A percentile compares a stretch with the other conserved stretches of the same genome.
Conservation (phyloP, 2,888 invertebrate genomes). For the Hemaris fuciformis region DNA sequence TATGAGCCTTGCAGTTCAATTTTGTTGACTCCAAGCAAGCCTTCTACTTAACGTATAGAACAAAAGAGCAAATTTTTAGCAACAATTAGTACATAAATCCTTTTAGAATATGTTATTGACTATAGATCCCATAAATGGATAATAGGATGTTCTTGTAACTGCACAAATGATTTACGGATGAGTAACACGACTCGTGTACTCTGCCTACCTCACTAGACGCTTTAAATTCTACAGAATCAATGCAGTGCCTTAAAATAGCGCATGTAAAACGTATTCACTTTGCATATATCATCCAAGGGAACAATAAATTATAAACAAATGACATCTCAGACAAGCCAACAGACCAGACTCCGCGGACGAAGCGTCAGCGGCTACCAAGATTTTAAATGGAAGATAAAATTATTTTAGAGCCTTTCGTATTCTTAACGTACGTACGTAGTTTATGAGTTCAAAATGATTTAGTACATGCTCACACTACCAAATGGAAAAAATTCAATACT, state of each 20-base stretch:
- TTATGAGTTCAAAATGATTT: neutral
- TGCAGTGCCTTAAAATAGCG: neutral
- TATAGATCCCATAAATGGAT: neutral
- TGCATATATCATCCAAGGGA: slow-evolving; percentile 41
- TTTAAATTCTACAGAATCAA: neutral
- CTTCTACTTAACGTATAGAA: too few relatives aligned
- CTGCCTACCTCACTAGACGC: neutral
- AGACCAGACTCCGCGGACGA: neutral
- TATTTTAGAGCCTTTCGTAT: neutral
- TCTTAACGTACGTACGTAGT: neutral
- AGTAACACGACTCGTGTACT: neutral
- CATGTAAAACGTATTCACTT: slow-evolving; percentile 19
- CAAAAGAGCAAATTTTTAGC: too few relatives aligned
- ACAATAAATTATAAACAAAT: slow-evolving; percentile 55
- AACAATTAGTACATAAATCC: too few relatives aligned
- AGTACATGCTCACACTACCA: neutral
- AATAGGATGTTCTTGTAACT: neutral
- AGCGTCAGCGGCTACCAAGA: slow-evolving; percentile 13
- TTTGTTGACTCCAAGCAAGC: too few relatives aligned
- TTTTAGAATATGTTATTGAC: neutral
- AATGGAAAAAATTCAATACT: neutral
- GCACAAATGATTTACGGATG: neutral
- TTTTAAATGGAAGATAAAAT: slow-evolving; percentile 8
- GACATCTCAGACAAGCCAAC: neutral
- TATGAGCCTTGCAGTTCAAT: too few relatives aligned